Evolutionary conservation across 2,797 vertebrate genomes (phyloP), one percentile per base, ranked within the genome.

Genomic region (Lepus townsendii): DNA sequence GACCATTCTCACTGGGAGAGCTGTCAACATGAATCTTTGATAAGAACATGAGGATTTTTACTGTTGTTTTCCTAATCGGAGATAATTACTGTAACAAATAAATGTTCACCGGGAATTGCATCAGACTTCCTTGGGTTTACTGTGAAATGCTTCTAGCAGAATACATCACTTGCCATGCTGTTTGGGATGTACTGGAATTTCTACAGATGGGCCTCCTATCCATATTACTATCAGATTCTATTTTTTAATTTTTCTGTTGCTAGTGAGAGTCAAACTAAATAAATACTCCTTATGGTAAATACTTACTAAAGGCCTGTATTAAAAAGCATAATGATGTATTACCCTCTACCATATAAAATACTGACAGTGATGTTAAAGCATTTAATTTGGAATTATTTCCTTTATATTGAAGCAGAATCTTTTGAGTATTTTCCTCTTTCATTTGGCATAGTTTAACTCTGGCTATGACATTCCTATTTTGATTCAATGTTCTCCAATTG

Each of bases 161-260:
- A 96, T 86, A 94, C 95, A 95, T 92, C 83, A 66, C 66, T 94
- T 96, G 89, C 19, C 22, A 60, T 17, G 60, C 30, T 30, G 82
- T 35, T 89, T 88, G 54, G 78, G 24, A 82, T 72, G 12, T 47
- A 79, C 60, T 12, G 85, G 30, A 35, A 60, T 93, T 80, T 93
- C 68, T 47, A 35, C 22, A 83, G 27, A 62, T 60, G 26, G 32
- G 73, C 26, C 27, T 57, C 27, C 7, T 32, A 60, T 65, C 9
- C 9, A 30, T 66, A 77, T 63, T 65, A 80, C 65, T 73, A 94
- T 80, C 32, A 93, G 62, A 88, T 79, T 82, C 50, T 90, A 6
- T 50, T 57, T 76, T 91, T 84, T 42, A 80, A 24, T 77, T 92
- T 17, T 11, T 93, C 57, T 95, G 26, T 88, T 32, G 95, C 60